Evolutionary conservation across 2,797 vertebrate genomes (phyloP).

Genomic region (Bufotes viridis): DNA sequence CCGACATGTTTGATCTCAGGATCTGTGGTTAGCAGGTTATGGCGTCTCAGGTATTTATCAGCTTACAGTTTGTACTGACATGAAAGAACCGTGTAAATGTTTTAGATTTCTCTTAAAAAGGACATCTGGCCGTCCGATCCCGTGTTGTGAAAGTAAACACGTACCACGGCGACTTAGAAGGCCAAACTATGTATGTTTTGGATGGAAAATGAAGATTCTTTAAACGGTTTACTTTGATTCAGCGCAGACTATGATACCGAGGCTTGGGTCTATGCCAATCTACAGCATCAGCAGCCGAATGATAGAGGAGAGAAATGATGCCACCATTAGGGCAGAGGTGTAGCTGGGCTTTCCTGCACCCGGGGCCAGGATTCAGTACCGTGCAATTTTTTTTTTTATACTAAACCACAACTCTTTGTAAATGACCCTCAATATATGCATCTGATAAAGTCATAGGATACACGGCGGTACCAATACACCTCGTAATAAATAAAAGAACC

Average conservation of each 20-base stretch:
- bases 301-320: not conserved
- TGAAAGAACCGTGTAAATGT: not conserved
- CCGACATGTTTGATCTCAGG: slow-evolving; percentile 26
- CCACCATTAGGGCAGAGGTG: too few species aligned
- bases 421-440: too few species aligned
- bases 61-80: not conserved
- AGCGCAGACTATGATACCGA: not conserved
- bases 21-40: slow-evolving; percentile 15
- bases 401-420: too few species aligned
- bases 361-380: too few species aligned
- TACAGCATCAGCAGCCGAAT: too few species aligned
- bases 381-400: too few species aligned
- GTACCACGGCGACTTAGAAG: not conserved
- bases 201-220: not conserved
- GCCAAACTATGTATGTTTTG: too few species aligned
- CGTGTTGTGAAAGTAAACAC: not conserved
- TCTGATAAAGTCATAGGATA: too few species aligned
- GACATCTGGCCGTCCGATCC: not conserved
- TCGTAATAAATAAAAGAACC: too few species aligned
- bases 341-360: too few species aligned
- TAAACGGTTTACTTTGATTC: not conserved
- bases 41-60: slow-evolving; percentile 4
- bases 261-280: not conserved
- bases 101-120: not conserved
- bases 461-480: too few species aligned